A percentile compares a stretch with the other conserved stretches of the same genome.
Conservation (phyloP, 1,140 invertebrate species). For the Philopotamus ludificatus region DNA sequence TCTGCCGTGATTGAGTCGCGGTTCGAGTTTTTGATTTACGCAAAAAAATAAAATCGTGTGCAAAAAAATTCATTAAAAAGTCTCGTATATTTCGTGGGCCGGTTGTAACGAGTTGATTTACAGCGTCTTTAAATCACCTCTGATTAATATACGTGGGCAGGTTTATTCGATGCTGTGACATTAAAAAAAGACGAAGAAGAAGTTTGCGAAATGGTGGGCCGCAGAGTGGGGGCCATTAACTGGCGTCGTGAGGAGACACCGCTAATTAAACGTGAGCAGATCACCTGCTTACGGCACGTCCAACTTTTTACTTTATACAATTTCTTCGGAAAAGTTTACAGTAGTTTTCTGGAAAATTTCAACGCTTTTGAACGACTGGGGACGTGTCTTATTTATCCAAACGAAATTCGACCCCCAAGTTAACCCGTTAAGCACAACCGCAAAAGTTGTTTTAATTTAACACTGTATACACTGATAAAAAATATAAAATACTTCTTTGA, state of each 20-base stretch:
- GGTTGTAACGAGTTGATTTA: no score
- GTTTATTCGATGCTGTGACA: no score
- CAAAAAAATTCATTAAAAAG: no score
- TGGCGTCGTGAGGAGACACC: conserved; percentile 12
- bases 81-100: no score
- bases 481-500: no score
- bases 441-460: no score
- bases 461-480: no score
- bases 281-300: conserved; percentile 12
- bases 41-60: no score
- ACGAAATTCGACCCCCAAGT: no score
- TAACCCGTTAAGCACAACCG: no score
- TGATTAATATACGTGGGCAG: background rate
- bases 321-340: background rate
- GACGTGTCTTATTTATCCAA: background rate
- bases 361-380: background rate
- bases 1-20: no score
- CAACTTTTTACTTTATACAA: conserved; percentile 17
- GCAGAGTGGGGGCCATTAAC: conserved; percentile 13
- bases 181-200: background rate
- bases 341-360: conserved; percentile 7
- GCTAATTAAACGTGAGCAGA: conserved; percentile 30
- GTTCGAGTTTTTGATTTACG: no score
- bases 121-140: background rate
- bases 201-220: conserved; percentile 7